phyloP scores from a whole-genome alignment of 2,113 vertebrate genomes.

The Epinephelus cyanopodus region DNA sequence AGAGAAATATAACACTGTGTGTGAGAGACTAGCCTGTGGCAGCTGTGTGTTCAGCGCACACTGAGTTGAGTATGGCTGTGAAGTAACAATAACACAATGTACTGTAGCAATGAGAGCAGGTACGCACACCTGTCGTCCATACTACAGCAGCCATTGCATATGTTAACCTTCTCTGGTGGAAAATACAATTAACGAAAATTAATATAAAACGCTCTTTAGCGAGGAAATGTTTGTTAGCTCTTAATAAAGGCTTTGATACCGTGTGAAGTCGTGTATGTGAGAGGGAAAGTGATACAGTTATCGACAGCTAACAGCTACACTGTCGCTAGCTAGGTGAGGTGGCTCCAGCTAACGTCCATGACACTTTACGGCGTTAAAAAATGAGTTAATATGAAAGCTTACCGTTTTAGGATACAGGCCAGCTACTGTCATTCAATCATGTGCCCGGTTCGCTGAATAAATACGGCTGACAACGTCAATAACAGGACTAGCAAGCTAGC shows the following conservation, averaged over 20 bases:
- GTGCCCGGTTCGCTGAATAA: not conserved
- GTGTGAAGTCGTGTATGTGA: not conserved
- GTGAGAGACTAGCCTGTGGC: not conserved
- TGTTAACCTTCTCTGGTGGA: no score
- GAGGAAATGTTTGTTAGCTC: accelerated
- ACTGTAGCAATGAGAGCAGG: not conserved
- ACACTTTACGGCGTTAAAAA: not conserved
- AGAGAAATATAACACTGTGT: not conserved
- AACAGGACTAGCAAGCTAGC: conserved; percentile 38
- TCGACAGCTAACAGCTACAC: conserved; percentile 35
- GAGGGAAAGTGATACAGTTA: not conserved
- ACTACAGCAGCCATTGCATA: not conserved
- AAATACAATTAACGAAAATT: not conserved
- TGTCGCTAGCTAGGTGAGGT: conserved; percentile 30
- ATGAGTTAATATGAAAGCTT: conserved; percentile 14
- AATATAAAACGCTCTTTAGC: not conserved
- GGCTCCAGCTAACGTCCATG: not conserved
- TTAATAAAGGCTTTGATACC: not conserved
- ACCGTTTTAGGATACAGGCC: conserved; percentile 53
- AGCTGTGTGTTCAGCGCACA: not conserved
- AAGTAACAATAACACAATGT: not conserved
- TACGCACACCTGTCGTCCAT: not conserved
- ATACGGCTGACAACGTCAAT: conserved; percentile 52
- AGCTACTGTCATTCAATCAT: conserved; percentile 62
- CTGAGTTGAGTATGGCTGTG: not conserved